Evolutionary conservation across 2,113 vertebrate species (phyloP).

Genomic region (Carettochelys insculpta): DNA sequence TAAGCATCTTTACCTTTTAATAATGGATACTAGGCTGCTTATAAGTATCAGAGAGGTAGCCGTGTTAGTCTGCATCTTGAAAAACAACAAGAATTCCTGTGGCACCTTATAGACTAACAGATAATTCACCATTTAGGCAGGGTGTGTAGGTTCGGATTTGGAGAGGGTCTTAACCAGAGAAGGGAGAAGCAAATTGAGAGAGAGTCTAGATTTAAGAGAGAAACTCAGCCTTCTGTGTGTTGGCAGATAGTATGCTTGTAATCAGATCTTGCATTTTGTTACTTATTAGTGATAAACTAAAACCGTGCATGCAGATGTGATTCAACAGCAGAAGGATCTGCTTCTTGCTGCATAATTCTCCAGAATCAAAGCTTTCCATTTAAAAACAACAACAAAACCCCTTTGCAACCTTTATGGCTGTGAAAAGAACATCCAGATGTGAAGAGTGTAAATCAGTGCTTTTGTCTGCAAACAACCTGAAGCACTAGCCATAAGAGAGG

Average conservation of each 20-base stretch:
- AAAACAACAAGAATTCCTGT: too few species aligned
- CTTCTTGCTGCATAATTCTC: not conserved
- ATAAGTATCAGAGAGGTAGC: too few species aligned
- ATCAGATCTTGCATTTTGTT: rapidly evolving
- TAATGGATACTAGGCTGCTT: slow-evolving; percentile 14
- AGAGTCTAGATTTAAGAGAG: not conserved
- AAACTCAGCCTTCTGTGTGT: rapidly evolving
- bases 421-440: not conserved
- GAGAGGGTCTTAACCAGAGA: rapidly evolving
- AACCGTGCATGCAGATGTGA: rapidly evolving
- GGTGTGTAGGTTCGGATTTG: too few species aligned
- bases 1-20: slow-evolving; percentile 57
- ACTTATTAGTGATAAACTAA: rapidly evolving
- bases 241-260: rapidly evolving
- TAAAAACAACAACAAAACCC: not conserved
- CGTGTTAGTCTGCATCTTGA: too few species aligned
- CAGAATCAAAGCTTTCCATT: not conserved
- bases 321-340: rapidly evolving
- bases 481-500: not conserved
- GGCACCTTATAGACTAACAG: too few species aligned
- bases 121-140: too few species aligned
- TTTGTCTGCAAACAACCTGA: rapidly evolving
- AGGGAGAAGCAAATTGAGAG: not conserved
- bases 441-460: not conserved
- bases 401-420: not conserved